Percentiles rank a stretch among this genome's conserved stretches.
Evolutionary conservation across 2,797 vertebrate genomes (phyloP).

Genomic region (Fundulus diaphanus): DNA sequence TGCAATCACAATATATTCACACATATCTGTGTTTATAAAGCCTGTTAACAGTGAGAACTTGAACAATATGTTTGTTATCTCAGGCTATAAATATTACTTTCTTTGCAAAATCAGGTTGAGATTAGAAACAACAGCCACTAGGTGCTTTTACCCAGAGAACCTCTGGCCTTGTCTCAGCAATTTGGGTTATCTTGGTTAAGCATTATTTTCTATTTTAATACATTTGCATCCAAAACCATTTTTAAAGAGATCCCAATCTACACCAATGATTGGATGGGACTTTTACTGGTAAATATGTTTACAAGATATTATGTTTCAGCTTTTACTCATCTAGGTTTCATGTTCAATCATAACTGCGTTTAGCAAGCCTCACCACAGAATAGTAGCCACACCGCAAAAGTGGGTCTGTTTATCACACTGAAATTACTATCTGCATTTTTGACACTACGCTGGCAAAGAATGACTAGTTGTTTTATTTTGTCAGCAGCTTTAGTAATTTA

Average conservation of each 20-base stretch:
- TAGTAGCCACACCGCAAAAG: background rate
- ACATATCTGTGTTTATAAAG: background rate
- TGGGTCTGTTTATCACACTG: background rate
- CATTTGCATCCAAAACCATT: background rate
- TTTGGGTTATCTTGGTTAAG: background rate
- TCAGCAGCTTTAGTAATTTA: constrained; percentile 25
- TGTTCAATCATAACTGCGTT: constrained; percentile 15
- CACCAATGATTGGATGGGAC: constrained; percentile 5
- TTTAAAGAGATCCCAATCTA: background rate
- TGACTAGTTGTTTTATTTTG: constrained; percentile 15
- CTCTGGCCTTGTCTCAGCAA: background rate
- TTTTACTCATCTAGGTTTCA: constrained; percentile 25
- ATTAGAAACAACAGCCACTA: constrained; percentile 13
- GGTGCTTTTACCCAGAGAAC: background rate
- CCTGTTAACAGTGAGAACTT: constrained; percentile 25
- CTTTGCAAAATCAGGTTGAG: constrained; percentile 28
- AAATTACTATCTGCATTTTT: constrained; percentile 21
- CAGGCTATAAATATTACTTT: constrained; percentile 19
- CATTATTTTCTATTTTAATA: background rate
- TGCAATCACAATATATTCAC: constrained; percentile 10
- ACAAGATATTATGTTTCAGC: constrained; percentile 6
- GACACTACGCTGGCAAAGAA: constrained; percentile 30
- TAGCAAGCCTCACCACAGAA: background rate
- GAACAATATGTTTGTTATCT: constrained; percentile 27
- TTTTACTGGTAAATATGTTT: constrained; percentile 22